phyloP scores from a whole-genome alignment of 2,797 vertebrate species.

The Gambusia yucatana region DNA sequence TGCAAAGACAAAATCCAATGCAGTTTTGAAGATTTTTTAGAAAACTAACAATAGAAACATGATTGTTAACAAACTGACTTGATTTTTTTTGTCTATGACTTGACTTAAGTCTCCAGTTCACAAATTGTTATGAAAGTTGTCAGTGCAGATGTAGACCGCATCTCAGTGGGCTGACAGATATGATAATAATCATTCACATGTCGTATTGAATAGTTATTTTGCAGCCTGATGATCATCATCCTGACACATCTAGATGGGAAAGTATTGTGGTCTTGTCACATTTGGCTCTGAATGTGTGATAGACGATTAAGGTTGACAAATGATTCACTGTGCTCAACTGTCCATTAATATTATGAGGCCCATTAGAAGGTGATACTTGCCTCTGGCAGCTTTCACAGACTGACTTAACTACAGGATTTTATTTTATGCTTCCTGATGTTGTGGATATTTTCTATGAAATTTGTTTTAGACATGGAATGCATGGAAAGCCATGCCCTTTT shows the following conservation, averaged over 20 bases:
- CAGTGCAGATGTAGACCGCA: constrained; percentile 1
- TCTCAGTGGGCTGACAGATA: constrained; percentile 27
- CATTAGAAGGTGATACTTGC: constrained; percentile 66
- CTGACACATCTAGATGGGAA: constrained; percentile 49
- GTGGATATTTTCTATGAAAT: constrained; percentile 8
- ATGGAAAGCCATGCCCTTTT: constrained; percentile 10
- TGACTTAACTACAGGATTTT: constrained; percentile 35
- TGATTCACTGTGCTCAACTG: constrained; percentile 66
- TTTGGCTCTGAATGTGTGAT: constrained; percentile 56
- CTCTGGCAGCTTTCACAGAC: constrained; percentile 50
- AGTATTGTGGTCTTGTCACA: constrained; percentile 53
- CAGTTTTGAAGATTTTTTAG: background rate
- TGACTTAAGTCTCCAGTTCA: background rate
- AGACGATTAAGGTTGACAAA: constrained; percentile 71
- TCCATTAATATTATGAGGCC: constrained; percentile 71
- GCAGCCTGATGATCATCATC: constrained; percentile 48
- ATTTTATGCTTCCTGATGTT: constrained; percentile 13
- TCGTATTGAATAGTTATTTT: constrained; percentile 41
- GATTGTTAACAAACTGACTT: background rate
- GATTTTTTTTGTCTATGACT: background rate
- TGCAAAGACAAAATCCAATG: background rate
- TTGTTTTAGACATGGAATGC: constrained; percentile 21
- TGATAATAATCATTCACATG: constrained; percentile 51
- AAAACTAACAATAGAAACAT: background rate
- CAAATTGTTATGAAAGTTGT: constrained; percentile 11